Evolutionary conservation across 2,113 vertebrate genomes (phyloP), one percentile per base, ranked within the genome.

Genomic region (Edolisoma coerulescens): DNA sequence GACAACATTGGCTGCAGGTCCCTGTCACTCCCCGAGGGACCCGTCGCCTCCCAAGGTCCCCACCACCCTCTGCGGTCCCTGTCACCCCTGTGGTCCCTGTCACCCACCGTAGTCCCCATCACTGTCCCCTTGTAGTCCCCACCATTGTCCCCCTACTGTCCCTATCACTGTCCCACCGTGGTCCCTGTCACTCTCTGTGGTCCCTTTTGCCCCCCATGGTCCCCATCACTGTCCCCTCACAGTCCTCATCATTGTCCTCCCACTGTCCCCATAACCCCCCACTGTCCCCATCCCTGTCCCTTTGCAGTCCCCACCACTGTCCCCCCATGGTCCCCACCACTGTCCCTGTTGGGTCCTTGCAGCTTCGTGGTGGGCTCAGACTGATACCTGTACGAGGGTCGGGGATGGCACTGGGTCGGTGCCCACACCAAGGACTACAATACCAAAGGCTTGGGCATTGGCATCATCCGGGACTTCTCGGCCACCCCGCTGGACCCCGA

Each of bases 1-100:
- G 95, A 98, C 0, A 98, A 99, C 97, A 99, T 99, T 3, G 99
- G 99, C 39, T 99, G 99, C 98, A 99, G 98, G 99, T 99, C 7
- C 10, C 11, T 26, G 8, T 7, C 42, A 47, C 42, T 27, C 54
- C 11, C 6, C 5, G 4, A 32, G 1, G 4, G 21, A 24, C 18
- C 35, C 1, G 1, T 6, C 19, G 3, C 56, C 63, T 26, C 26
- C 13, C 24, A 21, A 35, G 18, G 35, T 56, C 52, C 13, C 52
- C 30, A 54, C 35, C 41, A 45, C 10, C 18, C 18, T 13, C 18
- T 65, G 63, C 15, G 16, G 10, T 44, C 17, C 2, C 49, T 27
- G 18, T 37, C 24, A 16, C 13, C 11, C 16, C 21, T 22, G 26
- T 15, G 14, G 37, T 23, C 17, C 23, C 32, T 26, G 41, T 27